Evolutionary conservation across 2,797 vertebrate species (phyloP).

Genomic region (Phataginus tetradactyla): DNA sequence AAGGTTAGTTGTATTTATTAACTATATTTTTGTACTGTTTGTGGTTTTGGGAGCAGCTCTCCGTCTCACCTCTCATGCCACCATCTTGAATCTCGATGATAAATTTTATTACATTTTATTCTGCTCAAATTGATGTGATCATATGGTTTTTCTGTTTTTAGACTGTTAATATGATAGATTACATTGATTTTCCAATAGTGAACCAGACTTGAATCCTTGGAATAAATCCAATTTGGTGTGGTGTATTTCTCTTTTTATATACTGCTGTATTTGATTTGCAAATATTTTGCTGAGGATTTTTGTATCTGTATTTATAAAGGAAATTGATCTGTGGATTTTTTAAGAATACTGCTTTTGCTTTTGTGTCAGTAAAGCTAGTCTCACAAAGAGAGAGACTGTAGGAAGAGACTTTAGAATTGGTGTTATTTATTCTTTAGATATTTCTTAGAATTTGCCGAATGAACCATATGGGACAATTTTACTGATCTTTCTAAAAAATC

Average conservation of each 20-base stretch:
- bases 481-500: not conserved
- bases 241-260: not conserved
- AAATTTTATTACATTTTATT: not conserved
- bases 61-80: too few species aligned
- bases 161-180: not conserved
- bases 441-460: not conserved
- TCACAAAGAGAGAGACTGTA: not conserved
- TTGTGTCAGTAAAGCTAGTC: not conserved
- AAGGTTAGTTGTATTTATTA: too few species aligned
- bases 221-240: not conserved
- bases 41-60: too few species aligned
- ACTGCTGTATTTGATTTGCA: not conserved
- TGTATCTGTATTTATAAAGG: not conserved
- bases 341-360: not conserved
- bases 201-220: not conserved
- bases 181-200: not conserved
- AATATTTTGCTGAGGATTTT: not conserved
- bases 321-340: not conserved
- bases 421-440: not conserved
- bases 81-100: not conserved
- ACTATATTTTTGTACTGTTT: too few species aligned
- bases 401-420: not conserved
- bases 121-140: not conserved
- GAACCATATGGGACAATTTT: not conserved
- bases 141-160: not conserved